Evolutionary conservation across 2,888 invertebrate genomes (phyloP).

Genomic region (Pimpla rufipes): DNA sequence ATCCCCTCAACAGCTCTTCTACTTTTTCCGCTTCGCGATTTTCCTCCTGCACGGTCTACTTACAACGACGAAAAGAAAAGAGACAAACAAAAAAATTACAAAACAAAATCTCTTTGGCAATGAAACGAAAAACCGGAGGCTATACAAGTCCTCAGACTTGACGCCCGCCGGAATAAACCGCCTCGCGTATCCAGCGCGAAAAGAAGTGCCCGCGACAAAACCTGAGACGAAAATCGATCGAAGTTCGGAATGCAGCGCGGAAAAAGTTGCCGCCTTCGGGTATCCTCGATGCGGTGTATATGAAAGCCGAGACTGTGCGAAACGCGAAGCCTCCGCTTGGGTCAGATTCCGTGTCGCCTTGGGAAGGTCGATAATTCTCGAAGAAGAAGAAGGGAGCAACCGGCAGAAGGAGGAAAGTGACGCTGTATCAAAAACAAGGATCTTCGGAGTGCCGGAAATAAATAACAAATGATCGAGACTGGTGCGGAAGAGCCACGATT

Average conservation of each 20-base stretch:
- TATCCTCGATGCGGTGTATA: not conserved
- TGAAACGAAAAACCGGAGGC: slow-evolving; percentile 66
- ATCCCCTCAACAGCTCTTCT: slow-evolving; percentile 44
- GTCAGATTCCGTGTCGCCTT: not conserved
- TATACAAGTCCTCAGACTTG: slow-evolving; percentile 64
- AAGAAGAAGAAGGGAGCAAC: slow-evolving; percentile 24
- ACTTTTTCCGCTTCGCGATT: slow-evolving; percentile 11
- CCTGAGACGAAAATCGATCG: slow-evolving; percentile 25
- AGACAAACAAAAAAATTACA: too few relatives aligned
- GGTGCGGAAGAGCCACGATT: slow-evolving; percentile 57
- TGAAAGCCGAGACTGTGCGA: slow-evolving; percentile 2
- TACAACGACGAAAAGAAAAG: slow-evolving; percentile 23
- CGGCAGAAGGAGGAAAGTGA: slow-evolving; percentile 13
- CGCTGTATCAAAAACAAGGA: slow-evolving; percentile 48
- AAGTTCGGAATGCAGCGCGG: slow-evolving; percentile 5
- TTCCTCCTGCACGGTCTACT: slow-evolving; percentile 3
- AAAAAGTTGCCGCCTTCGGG: not conserved
- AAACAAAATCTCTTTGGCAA: slow-evolving; percentile 68
- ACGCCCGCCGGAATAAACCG: slow-evolving; percentile 57
- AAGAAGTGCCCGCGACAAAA: slow-evolving; percentile 24
- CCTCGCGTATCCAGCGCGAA: slow-evolving; percentile 7
- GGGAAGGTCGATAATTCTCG: slow-evolving; percentile 20
- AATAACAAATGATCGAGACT: slow-evolving; percentile 75
- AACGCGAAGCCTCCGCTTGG: not conserved
- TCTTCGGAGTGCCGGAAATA: slow-evolving; percentile 70